Base-by-base conservation (phyloP, 2,888 invertebrate genomes). In the Orthosia gracilis region DNA sequence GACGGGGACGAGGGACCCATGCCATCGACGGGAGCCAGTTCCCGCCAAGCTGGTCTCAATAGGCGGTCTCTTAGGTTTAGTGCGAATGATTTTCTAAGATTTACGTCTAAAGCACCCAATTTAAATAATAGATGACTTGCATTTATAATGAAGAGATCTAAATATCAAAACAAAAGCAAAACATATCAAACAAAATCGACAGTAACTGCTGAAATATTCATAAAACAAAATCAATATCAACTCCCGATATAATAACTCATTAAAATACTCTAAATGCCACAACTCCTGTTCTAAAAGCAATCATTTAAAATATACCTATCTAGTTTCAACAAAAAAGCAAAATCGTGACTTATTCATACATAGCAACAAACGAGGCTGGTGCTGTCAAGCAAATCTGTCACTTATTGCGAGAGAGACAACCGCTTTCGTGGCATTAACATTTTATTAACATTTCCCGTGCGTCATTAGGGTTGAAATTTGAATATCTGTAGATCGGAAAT, bases 341-440 rank as follows among this genome's bases (percentile, higher is more conserved):
- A 92, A 93, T 95, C 96, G 95, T 96, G 95, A 95, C 95, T 95
- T 94, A 95, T 95, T 94, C 94, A 95, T 94, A 94, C 92, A 89
- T 91, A 88, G 92, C 92, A 89, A 91, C 92, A 95, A 95, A 94
- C 95, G 93, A 94, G 94, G 90, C 88, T 76, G 89, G 86, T 91
- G 92, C 94, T 94, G 96, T 96, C 96, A 95, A 95, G 96, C 96
- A 95, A 96, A 96, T 96, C 95, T 95, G 96, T 95, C 95, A 95
- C 95, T 96, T 95, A 95, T 95, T 94, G 94, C 92, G 85, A 89
- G 90, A 86, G 89, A 89, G 90, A 90, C 90, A 91, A 91, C 94
- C 94, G 94, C 95, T 95, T 93, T 94, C 94, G 94, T 92, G 82
- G 91, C 94, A 96, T 96, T 96, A 96, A 95, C 96, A 96, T 96